Evolutionary conservation across 2,888 invertebrate genomes (phyloP).

Genomic region (Drosophila paranaensis): DNA sequence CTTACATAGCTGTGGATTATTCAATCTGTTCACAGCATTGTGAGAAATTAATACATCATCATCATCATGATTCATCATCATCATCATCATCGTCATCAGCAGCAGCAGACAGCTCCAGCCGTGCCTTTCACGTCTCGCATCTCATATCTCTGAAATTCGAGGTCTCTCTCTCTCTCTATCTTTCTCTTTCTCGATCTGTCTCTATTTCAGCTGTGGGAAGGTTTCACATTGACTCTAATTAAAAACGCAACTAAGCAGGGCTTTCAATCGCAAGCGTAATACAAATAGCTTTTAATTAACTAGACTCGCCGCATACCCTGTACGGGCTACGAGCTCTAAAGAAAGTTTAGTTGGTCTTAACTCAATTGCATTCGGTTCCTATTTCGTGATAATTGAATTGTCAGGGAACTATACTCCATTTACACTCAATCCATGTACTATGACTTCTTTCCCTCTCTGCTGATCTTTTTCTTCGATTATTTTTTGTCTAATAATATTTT

Average conservation of each 20-base stretch:
- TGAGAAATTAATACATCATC: conserved; percentile 77
- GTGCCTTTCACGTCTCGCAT: conserved; percentile 43
- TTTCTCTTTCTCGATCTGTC: not conserved
- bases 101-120: conserved; percentile 58
- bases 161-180: not conserved
- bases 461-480: no score
- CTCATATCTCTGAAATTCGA: conserved; percentile 12
- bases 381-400: not conserved
- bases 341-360: not conserved
- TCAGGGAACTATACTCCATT: no score
- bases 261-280: conserved; percentile 8
- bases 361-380: not conserved
- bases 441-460: no score
- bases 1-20: conserved; percentile 56
- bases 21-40: conserved; percentile 69
- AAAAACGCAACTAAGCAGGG: conserved; percentile 38
- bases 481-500: not conserved
- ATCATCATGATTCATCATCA: not conserved
- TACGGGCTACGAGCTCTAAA: no score
- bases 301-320: not conserved
- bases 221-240: conserved; percentile 49
- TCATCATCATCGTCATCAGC: conserved; percentile 24
- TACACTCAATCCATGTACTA: no score
- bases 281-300: not conserved
- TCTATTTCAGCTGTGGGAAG: conserved; percentile 35